These are phyloP conservation scores for Calycopis cecrops DNA, from an alignment of 1,140 invertebrate species.

Conservation along the genomic window DNA sequence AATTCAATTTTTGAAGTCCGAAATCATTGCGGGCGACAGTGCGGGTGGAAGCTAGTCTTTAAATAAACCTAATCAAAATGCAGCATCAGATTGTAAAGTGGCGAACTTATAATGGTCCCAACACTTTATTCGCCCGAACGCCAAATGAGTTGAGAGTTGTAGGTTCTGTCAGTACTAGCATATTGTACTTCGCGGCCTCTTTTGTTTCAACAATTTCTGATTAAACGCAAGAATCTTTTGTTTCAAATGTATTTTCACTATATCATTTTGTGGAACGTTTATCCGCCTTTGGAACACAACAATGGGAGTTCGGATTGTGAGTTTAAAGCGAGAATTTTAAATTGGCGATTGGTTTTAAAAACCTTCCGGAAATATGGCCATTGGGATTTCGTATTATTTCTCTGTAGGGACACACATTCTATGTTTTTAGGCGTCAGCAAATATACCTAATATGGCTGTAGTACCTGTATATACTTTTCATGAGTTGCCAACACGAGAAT, in stretches of 20 bases:
- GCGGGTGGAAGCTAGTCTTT: too few species aligned
- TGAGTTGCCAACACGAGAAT: too few species aligned
- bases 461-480: too few species aligned
- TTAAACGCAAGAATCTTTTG: conserved; percentile 7
- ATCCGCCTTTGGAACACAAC: conserved; percentile 1
- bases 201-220: conserved; percentile 11
- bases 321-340: conserved; percentile 1
- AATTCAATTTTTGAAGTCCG: too few species aligned
- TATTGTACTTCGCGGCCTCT: neutral
- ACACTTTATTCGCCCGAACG: neutral
- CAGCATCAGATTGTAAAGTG: too few species aligned
- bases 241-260: conserved; percentile 8
- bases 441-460: too few species aligned
- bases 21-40: too few species aligned
- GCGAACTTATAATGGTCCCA: conserved; percentile 1
- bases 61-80: too few species aligned
- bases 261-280: neutral
- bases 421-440: too few species aligned
- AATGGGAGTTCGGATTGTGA: neutral
- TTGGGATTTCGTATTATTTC: too few species aligned
- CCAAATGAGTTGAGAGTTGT: conserved; percentile 4
- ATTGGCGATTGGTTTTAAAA: neutral
- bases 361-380: too few species aligned
- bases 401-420: too few species aligned
- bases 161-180: conserved; percentile 6